Conservation (phyloP, 2,888 invertebrate genomes). For the Smittia sp. region DNA sequence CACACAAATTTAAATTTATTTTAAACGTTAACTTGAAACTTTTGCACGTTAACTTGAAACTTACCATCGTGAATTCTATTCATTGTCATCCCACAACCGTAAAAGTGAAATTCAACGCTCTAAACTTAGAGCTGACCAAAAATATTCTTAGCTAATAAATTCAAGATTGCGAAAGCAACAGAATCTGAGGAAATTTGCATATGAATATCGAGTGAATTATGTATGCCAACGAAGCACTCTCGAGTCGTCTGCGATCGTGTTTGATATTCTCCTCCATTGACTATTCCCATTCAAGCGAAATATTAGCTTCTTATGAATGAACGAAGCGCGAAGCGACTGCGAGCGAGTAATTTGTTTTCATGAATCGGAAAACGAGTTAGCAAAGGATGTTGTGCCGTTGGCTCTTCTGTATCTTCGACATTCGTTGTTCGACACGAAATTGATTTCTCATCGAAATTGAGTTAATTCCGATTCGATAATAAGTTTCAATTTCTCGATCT, state of each 20-base stretch:
- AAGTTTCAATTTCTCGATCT: too few species aligned
- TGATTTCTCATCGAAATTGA: too few species aligned
- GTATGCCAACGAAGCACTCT: slow-evolving; percentile 25
- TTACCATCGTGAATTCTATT: background rate
- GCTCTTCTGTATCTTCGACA: too few species aligned
- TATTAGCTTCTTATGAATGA: background rate
- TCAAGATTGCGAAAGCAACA: background rate
- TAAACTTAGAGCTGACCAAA: too few species aligned
- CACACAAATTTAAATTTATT: too few species aligned
- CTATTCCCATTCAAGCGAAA: slow-evolving; percentile 1
- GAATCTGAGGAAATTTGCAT: slow-evolving; percentile 27
- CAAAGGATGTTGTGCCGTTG: too few species aligned
- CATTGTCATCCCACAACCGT: background rate
- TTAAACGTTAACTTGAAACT: too few species aligned
- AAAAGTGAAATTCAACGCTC: slow-evolving; percentile 36
- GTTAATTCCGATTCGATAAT: too few species aligned
- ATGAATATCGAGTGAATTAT: slow-evolving; percentile 39
- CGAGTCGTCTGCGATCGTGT: background rate
- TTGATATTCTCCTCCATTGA: slow-evolving; percentile 16
- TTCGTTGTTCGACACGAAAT: too few species aligned
- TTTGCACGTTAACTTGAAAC: too few species aligned
- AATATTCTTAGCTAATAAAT: too few species aligned
- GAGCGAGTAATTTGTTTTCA: background rate
- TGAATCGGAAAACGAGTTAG: too few species aligned
- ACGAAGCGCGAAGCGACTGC: background rate